Conservation (phyloP, 2,113 vertebrate genomes). For the Emydocephalus ijimae region DNA sequence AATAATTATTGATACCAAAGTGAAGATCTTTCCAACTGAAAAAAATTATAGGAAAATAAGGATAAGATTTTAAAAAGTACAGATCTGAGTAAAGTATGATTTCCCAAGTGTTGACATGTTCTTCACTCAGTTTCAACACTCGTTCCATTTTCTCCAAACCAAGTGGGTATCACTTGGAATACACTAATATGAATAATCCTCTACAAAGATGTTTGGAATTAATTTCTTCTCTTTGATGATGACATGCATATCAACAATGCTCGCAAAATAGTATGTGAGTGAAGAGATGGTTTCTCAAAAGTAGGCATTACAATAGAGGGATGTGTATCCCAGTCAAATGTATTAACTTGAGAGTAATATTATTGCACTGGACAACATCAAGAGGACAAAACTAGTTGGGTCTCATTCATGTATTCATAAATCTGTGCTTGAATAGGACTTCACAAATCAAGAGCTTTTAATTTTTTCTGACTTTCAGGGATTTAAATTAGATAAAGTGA, state of each 20-base stretch:
- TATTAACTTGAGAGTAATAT: neutral
- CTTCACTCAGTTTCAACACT: too few species aligned
- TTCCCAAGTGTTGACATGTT: neutral
- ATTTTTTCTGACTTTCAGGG: neutral
- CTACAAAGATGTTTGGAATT: neutral
- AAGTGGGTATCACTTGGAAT: neutral
- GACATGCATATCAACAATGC: neutral
- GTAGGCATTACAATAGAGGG: neutral
- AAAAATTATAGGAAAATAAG: neutral
- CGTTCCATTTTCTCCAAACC: neutral
- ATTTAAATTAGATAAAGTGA: neutral
- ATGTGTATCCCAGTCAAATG: neutral
- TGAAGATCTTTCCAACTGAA: neutral
- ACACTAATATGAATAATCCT: neutral
- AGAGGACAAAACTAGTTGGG: neutral
- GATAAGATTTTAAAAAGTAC: neutral
- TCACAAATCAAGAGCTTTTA: neutral
- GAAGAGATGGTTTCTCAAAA: neutral
- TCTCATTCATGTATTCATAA: neutral
- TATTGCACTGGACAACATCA: neutral
- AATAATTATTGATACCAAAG: neutral
- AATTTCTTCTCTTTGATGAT: neutral
- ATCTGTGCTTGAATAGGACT: neutral
- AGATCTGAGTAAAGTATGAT: neutral
- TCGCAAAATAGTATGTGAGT: neutral